These are phyloP conservation scores for Dasysyrphus albostriatus DNA, from an alignment of 2,888 invertebrate genomes.

Conservation along the genomic window DNA sequence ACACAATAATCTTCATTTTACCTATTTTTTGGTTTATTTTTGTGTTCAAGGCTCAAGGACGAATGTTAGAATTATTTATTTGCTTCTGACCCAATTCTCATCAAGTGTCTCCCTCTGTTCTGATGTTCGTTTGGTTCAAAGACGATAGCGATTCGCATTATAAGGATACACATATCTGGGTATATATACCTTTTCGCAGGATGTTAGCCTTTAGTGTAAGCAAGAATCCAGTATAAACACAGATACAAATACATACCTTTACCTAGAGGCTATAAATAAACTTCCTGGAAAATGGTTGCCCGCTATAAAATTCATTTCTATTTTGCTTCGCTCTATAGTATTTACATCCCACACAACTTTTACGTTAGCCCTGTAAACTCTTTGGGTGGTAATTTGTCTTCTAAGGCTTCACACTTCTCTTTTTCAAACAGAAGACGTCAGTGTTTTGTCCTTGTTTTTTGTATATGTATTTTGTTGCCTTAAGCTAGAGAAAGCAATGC, in stretches of 20 bases:
- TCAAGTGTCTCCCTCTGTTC: slow-evolving; percentile 43
- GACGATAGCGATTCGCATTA: not conserved
- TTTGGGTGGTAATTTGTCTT: slow-evolving; percentile 57
- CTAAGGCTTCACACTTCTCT: slow-evolving; percentile 49
- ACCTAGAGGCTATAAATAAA: slow-evolving; percentile 8
- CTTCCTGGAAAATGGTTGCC: slow-evolving; percentile 52
- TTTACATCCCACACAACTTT: not conserved
- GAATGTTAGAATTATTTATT: slow-evolving; percentile 67
- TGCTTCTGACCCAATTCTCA: slow-evolving; percentile 68
- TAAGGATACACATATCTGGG: too few relatives aligned
- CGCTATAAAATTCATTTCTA: slow-evolving; percentile 61
- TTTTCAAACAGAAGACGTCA: slow-evolving; percentile 30
- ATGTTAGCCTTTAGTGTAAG: slow-evolving; percentile 31
- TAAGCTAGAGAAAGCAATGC: not conserved
- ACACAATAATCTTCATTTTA: slow-evolving; percentile 60
- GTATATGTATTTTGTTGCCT: slow-evolving; percentile 1
- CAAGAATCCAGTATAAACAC: not conserved
- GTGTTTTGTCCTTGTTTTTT: slow-evolving; percentile 23
- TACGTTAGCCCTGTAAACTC: slow-evolving; percentile 2
- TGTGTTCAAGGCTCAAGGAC: slow-evolving; percentile 61
- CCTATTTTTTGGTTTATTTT: not conserved
- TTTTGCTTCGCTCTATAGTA: not conserved
- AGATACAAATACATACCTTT: not conserved
- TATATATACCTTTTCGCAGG: slow-evolving; percentile 26
- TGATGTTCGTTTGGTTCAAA: not conserved